Evolutionary conservation across 2,113 vertebrate genomes (phyloP).

Genomic region (Cisticola juncidis): DNA sequence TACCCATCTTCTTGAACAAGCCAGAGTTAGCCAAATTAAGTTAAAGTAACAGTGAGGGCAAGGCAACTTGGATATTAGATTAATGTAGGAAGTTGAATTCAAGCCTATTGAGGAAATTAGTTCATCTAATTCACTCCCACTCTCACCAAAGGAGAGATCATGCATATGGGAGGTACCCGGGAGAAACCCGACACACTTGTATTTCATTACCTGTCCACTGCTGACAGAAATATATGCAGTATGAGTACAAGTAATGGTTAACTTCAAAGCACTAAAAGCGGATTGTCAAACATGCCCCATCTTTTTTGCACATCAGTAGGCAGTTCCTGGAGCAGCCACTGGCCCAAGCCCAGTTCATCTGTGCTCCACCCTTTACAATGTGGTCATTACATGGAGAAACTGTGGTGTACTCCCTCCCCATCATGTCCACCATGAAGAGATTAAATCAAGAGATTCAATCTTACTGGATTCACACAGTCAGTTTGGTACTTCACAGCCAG

Average conservation of each 20-base stretch:
- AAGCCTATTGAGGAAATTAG: neutral
- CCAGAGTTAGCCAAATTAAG: neutral
- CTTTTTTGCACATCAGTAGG: slow-evolving; percentile 13
- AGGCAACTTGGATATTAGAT: slow-evolving; percentile 4
- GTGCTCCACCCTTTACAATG: neutral
- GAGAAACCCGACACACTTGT: slow-evolving; percentile 1
- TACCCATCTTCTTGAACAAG: neutral
- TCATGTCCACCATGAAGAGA: neutral
- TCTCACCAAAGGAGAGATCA: neutral
- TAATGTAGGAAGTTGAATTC: slow-evolving; percentile 28
- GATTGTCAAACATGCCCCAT: neutral
- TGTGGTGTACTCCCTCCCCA: neutral
- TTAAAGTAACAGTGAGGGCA: slow-evolving; percentile 1
- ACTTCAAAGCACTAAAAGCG: slow-evolving; percentile 38
- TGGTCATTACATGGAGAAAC: neutral
- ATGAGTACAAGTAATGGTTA: slow-evolving; percentile 28
- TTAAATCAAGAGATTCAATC: neutral
- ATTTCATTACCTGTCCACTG: slow-evolving; percentile 34
- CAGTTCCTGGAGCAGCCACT: neutral
- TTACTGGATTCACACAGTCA: neutral
- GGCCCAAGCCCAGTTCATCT: neutral
- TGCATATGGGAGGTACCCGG: slow-evolving; percentile 4
- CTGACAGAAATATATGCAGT: neutral
- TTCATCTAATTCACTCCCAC: neutral
- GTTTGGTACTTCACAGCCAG: neutral